A percentile compares a stretch with the other conserved stretches of the same genome.
phyloP scores from a whole-genome alignment of 2,113 vertebrate genomes.

The Leucosticte australis region DNA sequence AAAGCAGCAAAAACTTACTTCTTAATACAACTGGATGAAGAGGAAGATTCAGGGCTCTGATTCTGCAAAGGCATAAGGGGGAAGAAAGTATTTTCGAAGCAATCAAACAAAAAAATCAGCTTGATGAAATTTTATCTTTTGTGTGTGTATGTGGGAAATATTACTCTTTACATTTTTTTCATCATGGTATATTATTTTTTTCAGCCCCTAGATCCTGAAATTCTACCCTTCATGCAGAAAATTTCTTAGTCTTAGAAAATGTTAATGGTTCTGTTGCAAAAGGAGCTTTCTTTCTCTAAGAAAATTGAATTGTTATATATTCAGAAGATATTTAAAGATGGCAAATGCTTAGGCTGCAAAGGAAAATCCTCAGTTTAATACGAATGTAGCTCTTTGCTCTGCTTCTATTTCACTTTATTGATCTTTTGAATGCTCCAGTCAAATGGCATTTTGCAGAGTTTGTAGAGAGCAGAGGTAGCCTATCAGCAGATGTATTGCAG shows the following conservation, averaged over 20 bases:
- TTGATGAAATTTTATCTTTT: not conserved
- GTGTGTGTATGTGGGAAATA: not conserved
- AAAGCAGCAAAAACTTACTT: not conserved
- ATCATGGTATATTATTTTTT: not conserved
- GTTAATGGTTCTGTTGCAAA: not conserved
- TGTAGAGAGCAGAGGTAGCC: not conserved
- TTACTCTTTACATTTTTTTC: not conserved
- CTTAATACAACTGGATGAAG: not conserved
- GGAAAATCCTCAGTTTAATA: not conserved
- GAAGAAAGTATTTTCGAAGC: not conserved
- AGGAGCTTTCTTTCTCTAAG: not conserved
- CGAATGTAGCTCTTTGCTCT: not conserved
- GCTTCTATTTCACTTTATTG: not conserved
- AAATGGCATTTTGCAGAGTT: not conserved
- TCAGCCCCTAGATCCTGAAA: not conserved
- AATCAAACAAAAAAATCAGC: not conserved
- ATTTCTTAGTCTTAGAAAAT: not conserved
- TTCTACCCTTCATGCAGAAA: not conserved
- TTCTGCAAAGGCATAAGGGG: not conserved
- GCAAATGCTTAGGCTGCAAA: not conserved
- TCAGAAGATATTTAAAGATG: not conserved
- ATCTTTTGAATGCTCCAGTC: not conserved
- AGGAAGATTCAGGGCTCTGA: not conserved
- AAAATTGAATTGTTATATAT: not conserved
- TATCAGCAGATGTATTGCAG: not conserved